Evolutionary conservation across 2,888 invertebrate genomes (phyloP).

Genomic region (Polydrusus cervinus): DNA sequence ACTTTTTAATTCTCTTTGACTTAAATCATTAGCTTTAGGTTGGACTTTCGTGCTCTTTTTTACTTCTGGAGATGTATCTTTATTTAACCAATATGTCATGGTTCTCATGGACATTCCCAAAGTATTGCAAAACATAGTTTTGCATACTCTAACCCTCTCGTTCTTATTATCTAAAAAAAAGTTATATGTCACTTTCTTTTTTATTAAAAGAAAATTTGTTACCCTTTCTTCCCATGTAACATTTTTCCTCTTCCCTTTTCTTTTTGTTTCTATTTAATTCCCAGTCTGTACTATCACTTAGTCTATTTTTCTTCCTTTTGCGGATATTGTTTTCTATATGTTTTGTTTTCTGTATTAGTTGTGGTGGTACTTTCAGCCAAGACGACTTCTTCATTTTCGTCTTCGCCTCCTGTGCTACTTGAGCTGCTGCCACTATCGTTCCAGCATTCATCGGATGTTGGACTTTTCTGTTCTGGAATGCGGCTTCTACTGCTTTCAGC

Average conservation of each 20-base stretch:
- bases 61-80: not conserved
- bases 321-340: no score
- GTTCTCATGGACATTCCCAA: conserved; percentile 35
- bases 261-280: conserved; percentile 39
- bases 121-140: conserved; percentile 39
- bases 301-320: conserved; percentile 44
- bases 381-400: no score
- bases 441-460: no score
- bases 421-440: no score
- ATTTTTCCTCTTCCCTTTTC: conserved; percentile 26
- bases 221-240: conserved; percentile 41
- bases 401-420: no score
- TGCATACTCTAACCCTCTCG: conserved; percentile 34
- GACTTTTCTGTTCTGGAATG: no score
- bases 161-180: conserved; percentile 35
- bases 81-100: conserved; percentile 26
- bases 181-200: conserved; percentile 26
- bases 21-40: no score
- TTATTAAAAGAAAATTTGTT: conserved; percentile 37
- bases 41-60: not conserved
- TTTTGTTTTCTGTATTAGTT: no score
- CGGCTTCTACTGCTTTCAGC: no score
- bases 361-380: no score
- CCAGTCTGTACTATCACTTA: conserved; percentile 40
- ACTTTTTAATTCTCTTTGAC: conserved; percentile 35